Conservation (phyloP, 2,113 vertebrate species). For the Sinocyclocheilus grahami region DNA sequence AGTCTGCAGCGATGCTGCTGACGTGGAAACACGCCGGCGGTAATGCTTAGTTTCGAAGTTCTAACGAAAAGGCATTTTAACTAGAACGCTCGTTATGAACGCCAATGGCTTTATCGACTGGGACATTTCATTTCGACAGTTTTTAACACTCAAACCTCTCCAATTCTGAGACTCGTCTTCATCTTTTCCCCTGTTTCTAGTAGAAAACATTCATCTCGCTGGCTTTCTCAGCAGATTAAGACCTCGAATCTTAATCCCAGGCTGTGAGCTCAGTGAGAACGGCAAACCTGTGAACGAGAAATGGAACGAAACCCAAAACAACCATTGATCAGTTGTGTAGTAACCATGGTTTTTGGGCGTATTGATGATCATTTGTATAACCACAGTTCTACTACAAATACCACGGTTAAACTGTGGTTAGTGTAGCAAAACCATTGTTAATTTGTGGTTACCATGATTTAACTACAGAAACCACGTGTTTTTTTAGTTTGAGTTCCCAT, state of each 20-base stretch:
- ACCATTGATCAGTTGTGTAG: too few species aligned
- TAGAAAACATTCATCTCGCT: not conserved
- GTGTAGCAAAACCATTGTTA: too few species aligned
- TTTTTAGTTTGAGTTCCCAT: too few species aligned
- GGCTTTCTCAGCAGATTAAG: not conserved
- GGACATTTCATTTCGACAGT: not conserved
- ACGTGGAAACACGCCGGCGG: not conserved
- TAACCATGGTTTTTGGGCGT: too few species aligned
- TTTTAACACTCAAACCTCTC: not conserved
- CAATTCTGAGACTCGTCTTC: not conserved
- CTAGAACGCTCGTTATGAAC: not conserved
- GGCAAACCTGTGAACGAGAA: not conserved
- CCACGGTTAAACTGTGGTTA: too few species aligned
- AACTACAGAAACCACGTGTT: too few species aligned
- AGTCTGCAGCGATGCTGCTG: not conserved
- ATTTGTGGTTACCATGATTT: too few species aligned
- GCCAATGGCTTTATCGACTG: not conserved
- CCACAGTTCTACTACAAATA: too few species aligned
- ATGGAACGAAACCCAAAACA: not conserved
- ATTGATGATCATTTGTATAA: too few species aligned
- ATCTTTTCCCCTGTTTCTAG: not conserved
- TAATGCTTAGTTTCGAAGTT: conserved; percentile 38
- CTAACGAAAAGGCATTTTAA: conserved; percentile 47
- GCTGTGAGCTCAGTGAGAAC: not conserved
- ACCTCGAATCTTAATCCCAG: too few species aligned